Conservation (phyloP, 2,113 vertebrate genomes). For the Pelecanus crispus region DNA sequence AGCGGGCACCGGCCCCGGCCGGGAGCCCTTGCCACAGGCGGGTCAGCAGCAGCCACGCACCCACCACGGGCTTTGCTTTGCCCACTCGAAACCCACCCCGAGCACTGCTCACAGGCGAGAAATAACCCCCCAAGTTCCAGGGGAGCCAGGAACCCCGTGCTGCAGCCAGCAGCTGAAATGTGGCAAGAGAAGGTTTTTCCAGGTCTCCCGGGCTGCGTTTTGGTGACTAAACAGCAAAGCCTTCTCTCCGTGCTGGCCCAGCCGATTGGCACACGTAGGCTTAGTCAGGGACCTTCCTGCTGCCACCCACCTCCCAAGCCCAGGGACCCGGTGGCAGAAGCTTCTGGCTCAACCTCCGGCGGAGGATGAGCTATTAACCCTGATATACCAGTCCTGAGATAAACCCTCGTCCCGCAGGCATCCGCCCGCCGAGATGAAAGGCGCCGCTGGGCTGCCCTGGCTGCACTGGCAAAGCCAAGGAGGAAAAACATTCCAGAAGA, state of each 20-base stretch:
- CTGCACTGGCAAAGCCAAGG: background rate
- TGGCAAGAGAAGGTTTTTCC: background rate
- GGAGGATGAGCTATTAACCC: background rate
- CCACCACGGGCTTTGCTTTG: fast-evolving
- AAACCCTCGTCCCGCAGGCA: background rate
- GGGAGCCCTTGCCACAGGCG: background rate
- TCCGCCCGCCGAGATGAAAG: background rate
- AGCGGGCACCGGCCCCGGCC: background rate
- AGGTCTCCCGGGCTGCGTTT: fast-evolving
- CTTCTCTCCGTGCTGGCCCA: fast-evolving
- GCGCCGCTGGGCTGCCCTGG: background rate
- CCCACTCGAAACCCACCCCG: background rate
- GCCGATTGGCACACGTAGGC: fast-evolving
- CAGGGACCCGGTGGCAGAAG: background rate
- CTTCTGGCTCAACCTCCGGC: background rate
- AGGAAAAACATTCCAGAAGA: constrained; percentile 11
- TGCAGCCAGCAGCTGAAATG: fast-evolving
- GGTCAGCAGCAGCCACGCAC: background rate
- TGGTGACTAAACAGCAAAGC: background rate
- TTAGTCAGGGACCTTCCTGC: background rate
- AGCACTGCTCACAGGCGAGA: fast-evolving
- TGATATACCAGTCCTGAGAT: background rate
- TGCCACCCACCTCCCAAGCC: background rate
- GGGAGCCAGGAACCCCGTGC: fast-evolving
- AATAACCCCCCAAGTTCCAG: fast-evolving